Evolutionary conservation across 2,797 vertebrate genomes (phyloP), one percentile per base, ranked within the genome.

Genomic region (Eidolon dupreanum): DNA sequence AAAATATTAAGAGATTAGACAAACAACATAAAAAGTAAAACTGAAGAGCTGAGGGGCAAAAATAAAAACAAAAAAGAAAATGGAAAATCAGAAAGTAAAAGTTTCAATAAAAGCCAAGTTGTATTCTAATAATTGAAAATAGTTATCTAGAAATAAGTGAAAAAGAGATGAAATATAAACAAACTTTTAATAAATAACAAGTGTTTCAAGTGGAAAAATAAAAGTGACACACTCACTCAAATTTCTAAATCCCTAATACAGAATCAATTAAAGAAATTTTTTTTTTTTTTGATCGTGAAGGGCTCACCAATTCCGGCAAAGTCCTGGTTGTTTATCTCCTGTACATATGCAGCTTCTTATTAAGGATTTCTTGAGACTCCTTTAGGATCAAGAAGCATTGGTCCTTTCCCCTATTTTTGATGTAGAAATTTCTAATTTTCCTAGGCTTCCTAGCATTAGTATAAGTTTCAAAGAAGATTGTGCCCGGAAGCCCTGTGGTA

Each of bases 351-450:
- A 46, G 63, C 9, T 7, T 31, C 31, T 81, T 19, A 2, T 43
- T 17, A 59, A 6, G 7, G 5, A 3, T 9, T 15, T 74, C 31
- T 38, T 36, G 49, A 73, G 77, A 96, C 70, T 59, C 53, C 65
- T 79, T 53, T 38, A 22, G 74, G 43, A 59, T 63, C 9, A 38
- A 31, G 16, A n/a, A 70, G 12, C 5, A 4, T 6, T n/a, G 73
- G 8, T 22, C 26, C 31, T 17, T 11, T 17, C 26, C 36, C 43
- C 26, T 41, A 19, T n/a, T 57, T 97, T 74, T 82, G 68, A 66
- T 43, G n/a, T 1, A 77, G 87, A 91, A 57, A 57, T 86, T 53
- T 71, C 61, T 26, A 24, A 33, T 66, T 94, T 93, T 89, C 46
- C 57, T 89, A 33, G 59, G 24, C 31, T 78, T 93, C 55, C 77